Evolutionary conservation across 2,888 invertebrate species (phyloP).

Genomic region (Synergus umbraculus): DNA sequence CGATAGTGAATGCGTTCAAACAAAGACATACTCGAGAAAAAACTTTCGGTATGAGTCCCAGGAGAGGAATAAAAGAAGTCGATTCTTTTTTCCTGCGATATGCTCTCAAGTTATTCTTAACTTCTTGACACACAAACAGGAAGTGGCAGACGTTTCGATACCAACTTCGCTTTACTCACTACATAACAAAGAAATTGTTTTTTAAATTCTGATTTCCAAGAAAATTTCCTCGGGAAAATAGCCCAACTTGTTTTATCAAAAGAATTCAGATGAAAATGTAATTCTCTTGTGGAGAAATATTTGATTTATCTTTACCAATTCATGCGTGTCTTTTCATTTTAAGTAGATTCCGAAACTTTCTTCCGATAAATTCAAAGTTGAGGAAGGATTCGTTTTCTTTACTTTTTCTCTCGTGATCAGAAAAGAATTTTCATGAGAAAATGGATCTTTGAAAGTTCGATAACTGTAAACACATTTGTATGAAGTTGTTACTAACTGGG

Average conservation of each 20-base stretch:
- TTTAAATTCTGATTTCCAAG: not conserved
- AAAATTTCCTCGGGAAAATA: not conserved
- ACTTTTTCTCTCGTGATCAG: constrained; percentile 13
- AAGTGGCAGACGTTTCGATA: not conserved
- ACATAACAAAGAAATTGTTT: not conserved
- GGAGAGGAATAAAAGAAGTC: constrained; percentile 20
- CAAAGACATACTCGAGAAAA: constrained; percentile 53
- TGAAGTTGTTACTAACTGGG: constrained; percentile 31
- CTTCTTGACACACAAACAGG: constrained; percentile 25
- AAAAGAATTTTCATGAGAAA: constrained; percentile 24
- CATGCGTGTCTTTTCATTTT: not conserved
- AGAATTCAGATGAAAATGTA: not conserved
- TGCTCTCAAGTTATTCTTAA: not conserved
- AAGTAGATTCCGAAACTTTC: constrained; percentile 18
- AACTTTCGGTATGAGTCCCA: constrained; percentile 51
- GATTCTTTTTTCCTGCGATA: not conserved
- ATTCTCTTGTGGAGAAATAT: not conserved
- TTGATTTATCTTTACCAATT: not conserved
- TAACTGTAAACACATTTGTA: constrained; percentile 66
- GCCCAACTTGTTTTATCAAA: not conserved
- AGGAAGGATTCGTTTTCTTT: not conserved
- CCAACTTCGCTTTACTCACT: not conserved
- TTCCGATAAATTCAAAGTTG: constrained; percentile 19
- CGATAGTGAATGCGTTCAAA: constrained; percentile 57
- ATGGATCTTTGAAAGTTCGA: constrained; percentile 46